Evolutionary conservation across 2,113 vertebrate species (phyloP).

Genomic region (Sclerurus mexicanus): DNA sequence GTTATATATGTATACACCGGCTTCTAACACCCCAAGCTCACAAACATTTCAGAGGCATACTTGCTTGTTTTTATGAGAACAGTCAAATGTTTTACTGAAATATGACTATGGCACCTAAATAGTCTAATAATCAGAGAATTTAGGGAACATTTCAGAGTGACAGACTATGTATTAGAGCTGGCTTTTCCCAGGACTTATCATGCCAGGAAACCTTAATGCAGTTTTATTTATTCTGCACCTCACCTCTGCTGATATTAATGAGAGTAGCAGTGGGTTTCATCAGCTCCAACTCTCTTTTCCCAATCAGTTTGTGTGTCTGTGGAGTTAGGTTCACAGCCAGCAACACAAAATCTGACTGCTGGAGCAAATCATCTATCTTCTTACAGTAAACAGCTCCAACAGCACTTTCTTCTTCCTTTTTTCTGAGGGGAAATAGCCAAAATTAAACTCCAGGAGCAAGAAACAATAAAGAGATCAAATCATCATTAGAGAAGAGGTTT

Average conservation of each 20-base stretch:
- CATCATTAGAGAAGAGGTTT: neutral
- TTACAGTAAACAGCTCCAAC: conserved; percentile 78
- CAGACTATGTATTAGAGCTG: neutral
- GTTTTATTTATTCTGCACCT: neutral
- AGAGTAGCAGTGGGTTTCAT: conserved; percentile 79
- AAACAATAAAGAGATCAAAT: neutral
- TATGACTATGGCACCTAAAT: neutral
- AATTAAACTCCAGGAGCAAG: neutral
- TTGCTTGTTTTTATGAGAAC: neutral
- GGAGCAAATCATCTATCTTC: conserved; percentile 76
- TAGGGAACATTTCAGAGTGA: neutral
- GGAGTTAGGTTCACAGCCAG: conserved; percentile 67
- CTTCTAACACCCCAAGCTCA: neutral
- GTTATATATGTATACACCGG: neutral
- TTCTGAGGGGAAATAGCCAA: conserved; percentile 41
- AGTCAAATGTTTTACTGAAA: neutral
- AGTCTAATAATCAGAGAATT: neutral
- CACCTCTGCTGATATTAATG: conserved; percentile 83
- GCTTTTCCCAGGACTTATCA: neutral
- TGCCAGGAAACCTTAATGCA: neutral
- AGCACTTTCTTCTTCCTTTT: conserved; percentile 71
- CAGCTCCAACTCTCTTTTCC: conserved; percentile 73
- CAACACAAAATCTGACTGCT: conserved; percentile 79
- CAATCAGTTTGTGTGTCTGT: conserved; percentile 72
- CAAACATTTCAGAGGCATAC: neutral